phyloP scores from a whole-genome alignment of 1,140 invertebrate species.

The Plodia interpunctella region DNA sequence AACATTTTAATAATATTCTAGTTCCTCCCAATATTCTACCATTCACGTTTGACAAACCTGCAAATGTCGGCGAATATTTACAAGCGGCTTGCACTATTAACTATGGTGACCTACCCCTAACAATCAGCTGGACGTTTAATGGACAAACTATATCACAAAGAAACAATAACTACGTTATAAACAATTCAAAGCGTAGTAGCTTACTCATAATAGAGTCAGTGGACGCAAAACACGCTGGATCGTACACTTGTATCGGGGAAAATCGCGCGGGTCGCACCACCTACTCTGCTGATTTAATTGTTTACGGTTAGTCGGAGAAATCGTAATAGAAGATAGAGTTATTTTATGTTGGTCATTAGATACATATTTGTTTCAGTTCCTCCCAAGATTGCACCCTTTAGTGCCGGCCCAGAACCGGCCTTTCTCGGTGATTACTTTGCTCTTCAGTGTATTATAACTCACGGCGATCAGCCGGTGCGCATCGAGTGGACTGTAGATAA shows the following conservation, averaged over 20 bases:
- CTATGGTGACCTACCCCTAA: slow-evolving; percentile 90
- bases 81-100: slow-evolving; percentile 89
- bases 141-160: slow-evolving; percentile 78
- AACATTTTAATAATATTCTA: slow-evolving; percentile 45
- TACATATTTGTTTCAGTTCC: slow-evolving; percentile 78
- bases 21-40: slow-evolving; percentile 80
- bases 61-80: slow-evolving; percentile 84
- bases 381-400: slow-evolving; percentile 82
- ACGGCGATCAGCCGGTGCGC: slow-evolving; percentile 84
- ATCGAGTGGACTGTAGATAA: slow-evolving; percentile 83
- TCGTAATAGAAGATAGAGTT: slow-evolving; percentile 39
- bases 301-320: slow-evolving; percentile 81
- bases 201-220: slow-evolving; percentile 85
- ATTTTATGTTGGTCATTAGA: slow-evolving; percentile 58
- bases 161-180: slow-evolving; percentile 79
- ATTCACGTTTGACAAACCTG: slow-evolving; percentile 80
- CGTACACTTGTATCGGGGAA: slow-evolving; percentile 88
- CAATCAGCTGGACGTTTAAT: slow-evolving; percentile 85
- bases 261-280: slow-evolving; percentile 84
- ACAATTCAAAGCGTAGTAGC: slow-evolving; percentile 83
- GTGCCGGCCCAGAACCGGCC: slow-evolving; percentile 78
- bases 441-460: slow-evolving; percentile 82
- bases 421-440: slow-evolving; percentile 74
- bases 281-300: slow-evolving; percentile 81
- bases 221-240: slow-evolving; percentile 84